Evolutionary conservation across 2,888 invertebrate species (phyloP).

Genomic region (Blera fallax): DNA sequence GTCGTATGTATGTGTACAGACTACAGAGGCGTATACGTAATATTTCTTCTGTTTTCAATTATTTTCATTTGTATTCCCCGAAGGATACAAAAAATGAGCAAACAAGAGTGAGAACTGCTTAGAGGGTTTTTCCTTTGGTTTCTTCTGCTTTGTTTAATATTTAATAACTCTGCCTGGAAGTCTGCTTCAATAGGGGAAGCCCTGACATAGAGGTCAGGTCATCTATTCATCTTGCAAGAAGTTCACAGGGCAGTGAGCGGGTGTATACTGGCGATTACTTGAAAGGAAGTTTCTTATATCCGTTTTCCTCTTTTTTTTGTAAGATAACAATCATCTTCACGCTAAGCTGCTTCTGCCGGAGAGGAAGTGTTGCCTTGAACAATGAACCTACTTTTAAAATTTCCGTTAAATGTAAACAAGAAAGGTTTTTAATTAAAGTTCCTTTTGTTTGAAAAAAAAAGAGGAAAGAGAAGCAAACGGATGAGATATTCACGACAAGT

Average conservation of each 20-base stretch:
- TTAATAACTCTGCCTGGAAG: conserved; percentile 32
- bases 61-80: background rate
- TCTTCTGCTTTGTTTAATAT: conserved; percentile 19
- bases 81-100: background rate
- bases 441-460: conserved; percentile 35
- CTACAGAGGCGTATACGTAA: background rate
- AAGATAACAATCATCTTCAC: conserved; percentile 9
- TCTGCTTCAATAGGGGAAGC: background rate
- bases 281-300: background rate
- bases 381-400: conserved; percentile 27
- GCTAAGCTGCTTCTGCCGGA: background rate
- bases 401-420: conserved; percentile 1
- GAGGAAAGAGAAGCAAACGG: conserved; percentile 5
- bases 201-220: conserved; percentile 24
- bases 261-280: background rate
- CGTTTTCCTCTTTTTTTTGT: background rate
- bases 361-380: conserved; percentile 28
- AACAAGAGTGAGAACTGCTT: background rate
- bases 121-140: background rate
- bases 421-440: conserved; percentile 54
- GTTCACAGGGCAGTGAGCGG: background rate
- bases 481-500: conserved; percentile 20
- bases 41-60: background rate
- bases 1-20: background rate
- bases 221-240: background rate